Percentiles rank a stretch among this genome's conserved stretches.
These are phyloP conservation scores for Nyctibius grandis DNA, from an alignment of 2,797 vertebrate genomes.

Conservation along the genomic window DNA sequence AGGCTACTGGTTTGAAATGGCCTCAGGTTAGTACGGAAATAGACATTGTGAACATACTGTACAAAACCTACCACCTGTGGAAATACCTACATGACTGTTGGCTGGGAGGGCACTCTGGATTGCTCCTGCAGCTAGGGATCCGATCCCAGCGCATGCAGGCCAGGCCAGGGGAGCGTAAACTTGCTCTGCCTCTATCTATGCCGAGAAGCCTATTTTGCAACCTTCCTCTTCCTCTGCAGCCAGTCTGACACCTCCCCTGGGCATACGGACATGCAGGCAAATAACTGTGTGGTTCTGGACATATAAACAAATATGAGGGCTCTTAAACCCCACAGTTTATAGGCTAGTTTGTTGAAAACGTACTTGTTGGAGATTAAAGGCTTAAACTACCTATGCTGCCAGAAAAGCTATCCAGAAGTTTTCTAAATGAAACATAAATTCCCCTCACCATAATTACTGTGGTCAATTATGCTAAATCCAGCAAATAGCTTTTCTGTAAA, in stretches of 20 bases:
- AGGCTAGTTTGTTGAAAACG: constrained; percentile 34
- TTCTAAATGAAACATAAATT: constrained; percentile 68
- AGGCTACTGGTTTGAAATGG: not conserved
- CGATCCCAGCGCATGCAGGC: not conserved
- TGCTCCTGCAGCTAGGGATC: not conserved
- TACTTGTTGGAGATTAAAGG: constrained; percentile 57
- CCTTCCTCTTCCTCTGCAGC: not conserved
- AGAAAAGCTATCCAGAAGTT: constrained; percentile 26
- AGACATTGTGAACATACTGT: not conserved
- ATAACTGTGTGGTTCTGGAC: constrained; percentile 12
- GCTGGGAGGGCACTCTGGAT: not conserved
- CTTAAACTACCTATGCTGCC: constrained; percentile 51
- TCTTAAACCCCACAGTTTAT: constrained; percentile 38
- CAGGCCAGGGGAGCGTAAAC: not conserved
- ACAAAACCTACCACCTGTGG: not conserved
- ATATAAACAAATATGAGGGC: constrained; percentile 34
- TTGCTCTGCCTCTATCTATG: not conserved
- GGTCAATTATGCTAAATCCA: constrained; percentile 65
- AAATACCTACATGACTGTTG: not conserved
- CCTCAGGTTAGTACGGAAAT: not conserved
- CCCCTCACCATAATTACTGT: constrained; percentile 58
- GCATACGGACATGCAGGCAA: not conserved
- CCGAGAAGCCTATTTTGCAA: not conserved
- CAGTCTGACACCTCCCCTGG: not conserved
- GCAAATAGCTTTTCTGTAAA: constrained; percentile 62